Conservation (phyloP, 2,113 vertebrate genomes). For the Cricetomys ansorgei region DNA sequence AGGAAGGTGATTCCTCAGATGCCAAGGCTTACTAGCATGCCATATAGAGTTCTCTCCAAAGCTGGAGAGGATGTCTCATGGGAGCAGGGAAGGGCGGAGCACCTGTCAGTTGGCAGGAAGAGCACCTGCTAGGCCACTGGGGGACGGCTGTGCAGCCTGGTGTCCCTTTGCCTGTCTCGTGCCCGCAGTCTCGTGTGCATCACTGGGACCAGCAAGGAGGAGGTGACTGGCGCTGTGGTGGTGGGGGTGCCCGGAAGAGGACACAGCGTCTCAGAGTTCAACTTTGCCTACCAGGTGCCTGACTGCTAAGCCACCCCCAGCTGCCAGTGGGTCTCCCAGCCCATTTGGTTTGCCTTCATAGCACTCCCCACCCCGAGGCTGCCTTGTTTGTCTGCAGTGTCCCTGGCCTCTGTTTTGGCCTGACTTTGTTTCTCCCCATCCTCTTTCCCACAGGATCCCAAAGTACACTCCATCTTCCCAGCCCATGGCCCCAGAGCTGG, state of each 20-base stretch:
- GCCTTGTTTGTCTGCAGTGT: not conserved
- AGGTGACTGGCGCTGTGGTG: conserved; percentile 87
- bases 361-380: not conserved
- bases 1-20: not conserved
- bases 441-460: conserved; percentile 89
- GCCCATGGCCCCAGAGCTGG: conserved; percentile 93
- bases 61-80: not conserved
- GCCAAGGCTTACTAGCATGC: not conserved
- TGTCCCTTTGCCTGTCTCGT: conserved; percentile 54
- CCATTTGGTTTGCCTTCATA: not conserved
- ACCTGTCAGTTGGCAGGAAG: not conserved
- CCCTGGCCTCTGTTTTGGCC: not conserved
- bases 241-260: conserved; percentile 94
- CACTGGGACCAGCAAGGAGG: conserved; percentile 88
- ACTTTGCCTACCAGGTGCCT: conserved; percentile 95
- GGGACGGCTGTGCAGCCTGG: not conserved
- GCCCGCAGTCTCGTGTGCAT: conserved; percentile 93
- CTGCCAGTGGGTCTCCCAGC: not conserved
- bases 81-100: not conserved
- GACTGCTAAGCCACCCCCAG: not conserved
- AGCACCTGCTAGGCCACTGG: not conserved
- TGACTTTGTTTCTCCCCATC: not conserved
- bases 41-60: not conserved
- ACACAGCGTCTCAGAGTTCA: conserved; percentile 89
- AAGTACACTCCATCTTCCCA: conserved; percentile 91